phyloP scores from a whole-genome alignment of 2,888 invertebrate genomes.

The Diloba caeruleocephala region DNA sequence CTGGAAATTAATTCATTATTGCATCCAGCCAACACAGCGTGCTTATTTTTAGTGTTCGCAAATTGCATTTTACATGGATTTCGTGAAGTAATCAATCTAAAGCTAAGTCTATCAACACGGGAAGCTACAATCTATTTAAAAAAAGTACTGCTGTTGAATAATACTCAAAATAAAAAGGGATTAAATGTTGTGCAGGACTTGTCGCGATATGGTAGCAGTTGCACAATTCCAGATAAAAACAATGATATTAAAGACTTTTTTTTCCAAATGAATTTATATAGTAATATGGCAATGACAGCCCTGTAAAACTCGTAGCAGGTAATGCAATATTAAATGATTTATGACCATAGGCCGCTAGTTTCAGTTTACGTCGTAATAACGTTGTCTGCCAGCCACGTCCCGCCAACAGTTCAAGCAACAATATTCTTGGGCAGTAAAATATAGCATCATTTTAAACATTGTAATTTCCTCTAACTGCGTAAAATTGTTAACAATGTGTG shows the following conservation, averaged over 20 bases:
- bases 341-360: slow-evolving; percentile 23
- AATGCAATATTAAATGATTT: too few species aligned
- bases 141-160: too few species aligned
- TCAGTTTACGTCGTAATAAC: slow-evolving; percentile 18
- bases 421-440: slow-evolving; percentile 59
- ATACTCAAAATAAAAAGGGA: too few species aligned
- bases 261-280: too few species aligned
- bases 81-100: slow-evolving; percentile 28
- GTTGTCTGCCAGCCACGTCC: slow-evolving; percentile 25
- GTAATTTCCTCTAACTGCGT: slow-evolving; percentile 65
- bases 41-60: slow-evolving; percentile 38
- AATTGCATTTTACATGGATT: slow-evolving; percentile 30
- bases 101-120: slow-evolving; percentile 15
- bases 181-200: too few species aligned
- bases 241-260: too few species aligned
- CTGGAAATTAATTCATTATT: slow-evolving; percentile 57
- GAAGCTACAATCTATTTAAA: too few species aligned
- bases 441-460: slow-evolving; percentile 70
- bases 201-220: too few species aligned
- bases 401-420: slow-evolving; percentile 46
- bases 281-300: too few species aligned
- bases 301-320: too few species aligned
- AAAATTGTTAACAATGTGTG: slow-evolving; percentile 64
- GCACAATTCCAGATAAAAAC: too few species aligned
- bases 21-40: slow-evolving; percentile 45